Percentiles rank a stretch among this genome's conserved stretches.
Conservation (phyloP, 2,797 vertebrate genomes). For the Onychomys leucogaster region DNA sequence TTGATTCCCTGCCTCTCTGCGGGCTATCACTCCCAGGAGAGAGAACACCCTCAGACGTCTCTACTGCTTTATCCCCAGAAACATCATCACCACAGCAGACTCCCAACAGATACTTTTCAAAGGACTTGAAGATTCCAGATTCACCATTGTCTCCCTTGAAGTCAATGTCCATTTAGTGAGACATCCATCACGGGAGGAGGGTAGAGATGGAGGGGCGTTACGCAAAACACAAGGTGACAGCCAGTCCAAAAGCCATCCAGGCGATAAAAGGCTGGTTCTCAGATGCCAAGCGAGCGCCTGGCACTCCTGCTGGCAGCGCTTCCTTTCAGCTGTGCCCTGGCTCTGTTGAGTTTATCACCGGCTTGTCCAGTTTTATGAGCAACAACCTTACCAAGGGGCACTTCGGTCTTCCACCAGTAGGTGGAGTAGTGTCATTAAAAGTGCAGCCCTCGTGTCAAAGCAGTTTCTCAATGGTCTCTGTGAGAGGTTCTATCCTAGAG, state of each 20-base stretch:
- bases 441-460: background rate
- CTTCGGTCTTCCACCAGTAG: slow-evolving; percentile 70
- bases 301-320: background rate
- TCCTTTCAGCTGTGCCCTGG: slow-evolving; percentile 1
- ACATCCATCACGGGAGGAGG: background rate
- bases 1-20: slow-evolving; percentile 17
- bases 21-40: background rate
- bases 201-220: background rate
- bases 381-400: slow-evolving; percentile 11
- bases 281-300: background rate
- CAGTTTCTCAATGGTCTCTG: background rate
- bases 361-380: background rate
- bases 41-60: slow-evolving; percentile 21
- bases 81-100: background rate
- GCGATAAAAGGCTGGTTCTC: slow-evolving; percentile 5
- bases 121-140: slow-evolving; percentile 48
- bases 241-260: background rate
- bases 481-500: background rate
- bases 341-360: background rate
- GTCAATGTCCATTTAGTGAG: background rate
- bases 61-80: background rate
- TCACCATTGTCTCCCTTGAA: slow-evolving; percentile 23
- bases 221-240: background rate
- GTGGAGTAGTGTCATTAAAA: slow-evolving; percentile 68
- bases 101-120: slow-evolving; percentile 55